Base-by-base conservation (phyloP, 2,888 invertebrate species). In the Nomada fabriciana region DNA sequence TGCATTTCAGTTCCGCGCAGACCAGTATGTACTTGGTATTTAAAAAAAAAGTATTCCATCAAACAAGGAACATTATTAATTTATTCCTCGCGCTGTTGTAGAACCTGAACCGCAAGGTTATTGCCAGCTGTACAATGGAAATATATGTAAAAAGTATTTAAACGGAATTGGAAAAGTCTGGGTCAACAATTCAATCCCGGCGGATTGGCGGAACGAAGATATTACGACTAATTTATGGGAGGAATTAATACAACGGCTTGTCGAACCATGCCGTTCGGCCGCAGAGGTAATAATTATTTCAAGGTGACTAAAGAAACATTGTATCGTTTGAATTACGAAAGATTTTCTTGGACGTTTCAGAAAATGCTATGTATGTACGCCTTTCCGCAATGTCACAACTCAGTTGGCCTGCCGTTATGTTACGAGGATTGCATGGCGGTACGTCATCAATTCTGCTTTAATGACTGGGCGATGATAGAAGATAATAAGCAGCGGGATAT, bases 401-500 rank as follows among this genome's bases (percentile, higher is more conserved):
- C 97, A 4, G 95, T 96, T 83, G 96, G 96, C 70, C 94, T 98
- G 79, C 98, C 98, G 5, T 94, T 98, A 7, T 98, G 98, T 94
- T 97, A 97, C 91, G 98, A 99, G 95, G 98, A 98, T 93, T 99
- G 99, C 93, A 96, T 97, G 92, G 98, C 98, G 72, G 97, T 98
- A 42, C 97, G 97, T 93, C 96, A 97, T 93, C 96, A 98, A 91
- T 98, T 98, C 94, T 99, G 99, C 94, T 98, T 97, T 94, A 97
- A 97, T 92, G 98, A 98, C 93, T 99, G 99, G 98, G 97, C 97
- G 36, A 94, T 97, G 76, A 96, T 98, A 75, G 98, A 98, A 94
- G 97, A 98, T 91, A 97, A 97, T 93, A 98, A 98, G 92, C 96
- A 96, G 80, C 95, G 96, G 81, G 96, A 97, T 61, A 96, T 97